Percentiles rank a stretch among this genome's conserved stretches.
Conservation (phyloP, 2,888 invertebrate genomes). For the Hirudinaria manillensis region DNA sequence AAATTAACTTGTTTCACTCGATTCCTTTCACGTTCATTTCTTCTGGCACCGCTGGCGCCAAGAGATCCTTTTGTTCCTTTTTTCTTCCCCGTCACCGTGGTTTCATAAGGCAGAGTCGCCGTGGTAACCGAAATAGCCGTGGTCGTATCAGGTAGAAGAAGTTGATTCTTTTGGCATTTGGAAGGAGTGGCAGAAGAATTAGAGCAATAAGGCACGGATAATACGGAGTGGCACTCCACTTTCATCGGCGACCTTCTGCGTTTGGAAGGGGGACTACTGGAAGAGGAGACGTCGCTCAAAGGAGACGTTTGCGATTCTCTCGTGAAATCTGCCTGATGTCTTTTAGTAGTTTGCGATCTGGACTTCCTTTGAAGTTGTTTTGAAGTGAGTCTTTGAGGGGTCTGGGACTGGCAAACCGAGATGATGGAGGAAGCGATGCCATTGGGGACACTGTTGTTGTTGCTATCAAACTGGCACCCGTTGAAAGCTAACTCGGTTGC, state of each 20-base stretch:
- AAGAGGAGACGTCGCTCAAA: neutral
- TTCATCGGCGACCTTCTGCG: neutral
- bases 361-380: neutral
- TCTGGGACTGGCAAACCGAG: neutral
- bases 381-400: neutral
- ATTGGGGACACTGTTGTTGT: neutral
- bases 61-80: slow-evolving; percentile 12
- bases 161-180: neutral
- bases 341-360: slow-evolving; percentile 1
- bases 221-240: neutral
- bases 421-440: neutral
- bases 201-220: neutral
- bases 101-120: neutral
- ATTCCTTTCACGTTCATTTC: slow-evolving; percentile 88
- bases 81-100: slow-evolving; percentile 5
- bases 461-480: neutral
- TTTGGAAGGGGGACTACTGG: slow-evolving; percentile 8
- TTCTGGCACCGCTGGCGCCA: slow-evolving; percentile 62
- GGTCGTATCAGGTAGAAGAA: neutral
- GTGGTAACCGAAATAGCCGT: neutral
- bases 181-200: neutral
- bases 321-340: neutral
- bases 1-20: slow-evolving; percentile 72
- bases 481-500: neutral
- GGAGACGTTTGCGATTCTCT: neutral